phyloP scores from a whole-genome alignment of 2,113 vertebrate species.

The Oceanodroma tethys region DNA sequence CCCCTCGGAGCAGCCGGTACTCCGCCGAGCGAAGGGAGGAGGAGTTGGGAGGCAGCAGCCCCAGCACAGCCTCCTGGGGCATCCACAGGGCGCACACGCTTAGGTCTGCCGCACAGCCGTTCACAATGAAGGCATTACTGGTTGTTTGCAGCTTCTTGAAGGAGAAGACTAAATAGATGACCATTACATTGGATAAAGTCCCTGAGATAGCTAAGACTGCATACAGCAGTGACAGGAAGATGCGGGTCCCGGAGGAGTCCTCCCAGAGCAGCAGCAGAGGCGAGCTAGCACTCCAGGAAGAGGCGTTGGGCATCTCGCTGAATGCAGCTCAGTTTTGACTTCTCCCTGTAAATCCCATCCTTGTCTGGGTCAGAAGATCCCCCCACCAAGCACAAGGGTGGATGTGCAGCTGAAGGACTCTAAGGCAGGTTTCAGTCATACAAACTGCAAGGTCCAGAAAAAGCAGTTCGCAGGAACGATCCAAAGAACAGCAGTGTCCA shows the following conservation, averaged over 20 bases:
- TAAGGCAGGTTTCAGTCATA: not conserved
- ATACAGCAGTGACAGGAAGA: conserved; percentile 79
- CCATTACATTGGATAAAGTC: conserved; percentile 82
- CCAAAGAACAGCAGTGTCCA: not conserved
- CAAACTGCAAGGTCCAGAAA: not conserved
- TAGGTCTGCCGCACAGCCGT: conserved; percentile 84
- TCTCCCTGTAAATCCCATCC: conserved; percentile 48
- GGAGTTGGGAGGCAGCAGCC: conserved; percentile 71
- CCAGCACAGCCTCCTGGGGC: conserved; percentile 83
- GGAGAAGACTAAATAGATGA: conserved; percentile 84
- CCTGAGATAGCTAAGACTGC: conserved; percentile 80
- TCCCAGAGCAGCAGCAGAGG: conserved; percentile 75
- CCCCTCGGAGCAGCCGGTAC: conserved; percentile 77
- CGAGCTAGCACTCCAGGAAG: conserved; percentile 70
- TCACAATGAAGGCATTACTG: conserved; percentile 88
- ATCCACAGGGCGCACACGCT: conserved; percentile 88
- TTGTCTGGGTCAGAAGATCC: not conserved
- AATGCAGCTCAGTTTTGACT: conserved; percentile 44
- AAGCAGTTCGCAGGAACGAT: not conserved
- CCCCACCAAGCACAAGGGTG: not conserved
- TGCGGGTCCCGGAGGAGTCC: conserved; percentile 73
- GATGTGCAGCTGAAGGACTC: not conserved
- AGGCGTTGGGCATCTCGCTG: conserved; percentile 78
- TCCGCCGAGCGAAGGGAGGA: conserved; percentile 47
- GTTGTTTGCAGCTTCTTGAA: conserved; percentile 87